These are phyloP conservation scores for Coluber constrictor DNA, from an alignment of 2,797 vertebrate species.

Conservation along the genomic window DNA sequence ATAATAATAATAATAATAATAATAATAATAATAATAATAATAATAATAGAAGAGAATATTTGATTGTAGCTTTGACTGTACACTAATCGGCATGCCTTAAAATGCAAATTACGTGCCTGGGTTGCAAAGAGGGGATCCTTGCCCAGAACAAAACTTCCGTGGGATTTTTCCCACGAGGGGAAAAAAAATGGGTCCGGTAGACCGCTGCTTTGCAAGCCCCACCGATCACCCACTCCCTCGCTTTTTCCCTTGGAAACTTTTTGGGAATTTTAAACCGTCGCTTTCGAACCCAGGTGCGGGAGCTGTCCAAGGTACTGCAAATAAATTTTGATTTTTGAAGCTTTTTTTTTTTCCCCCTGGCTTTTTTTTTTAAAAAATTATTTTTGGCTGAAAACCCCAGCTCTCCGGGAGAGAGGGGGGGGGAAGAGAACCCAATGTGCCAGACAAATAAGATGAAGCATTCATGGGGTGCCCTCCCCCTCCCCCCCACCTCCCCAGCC, in stretches of 20 bases:
- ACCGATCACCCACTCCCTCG: no score
- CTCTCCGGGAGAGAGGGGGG: not conserved
- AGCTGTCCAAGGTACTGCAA: not conserved
- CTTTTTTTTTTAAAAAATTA: no score
- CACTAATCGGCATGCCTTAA: no score
- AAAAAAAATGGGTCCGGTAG: no score
- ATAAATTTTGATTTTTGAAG: not conserved
- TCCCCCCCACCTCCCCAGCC: no score
- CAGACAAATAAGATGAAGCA: not conserved
- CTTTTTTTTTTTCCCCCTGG: not conserved
- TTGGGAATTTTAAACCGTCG: not conserved
- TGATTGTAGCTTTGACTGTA: no score
- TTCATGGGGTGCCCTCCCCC: not conserved
- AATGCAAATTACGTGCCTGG: no score
- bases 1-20: no score
- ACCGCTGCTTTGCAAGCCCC: no score
- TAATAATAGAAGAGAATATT: no score
- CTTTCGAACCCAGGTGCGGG: not conserved
- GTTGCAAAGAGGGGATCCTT: not conserved
- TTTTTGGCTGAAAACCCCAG: not conserved
- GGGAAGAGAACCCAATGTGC: not conserved
- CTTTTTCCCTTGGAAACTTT: not conserved
- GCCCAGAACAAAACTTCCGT: not conserved
- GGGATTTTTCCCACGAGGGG: not conserved
- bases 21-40: no score